Evolutionary conservation across 37 sponge, comb jelly and placozoan species (phyloP).

Genomic region (Spongilla lacustris): DNA sequence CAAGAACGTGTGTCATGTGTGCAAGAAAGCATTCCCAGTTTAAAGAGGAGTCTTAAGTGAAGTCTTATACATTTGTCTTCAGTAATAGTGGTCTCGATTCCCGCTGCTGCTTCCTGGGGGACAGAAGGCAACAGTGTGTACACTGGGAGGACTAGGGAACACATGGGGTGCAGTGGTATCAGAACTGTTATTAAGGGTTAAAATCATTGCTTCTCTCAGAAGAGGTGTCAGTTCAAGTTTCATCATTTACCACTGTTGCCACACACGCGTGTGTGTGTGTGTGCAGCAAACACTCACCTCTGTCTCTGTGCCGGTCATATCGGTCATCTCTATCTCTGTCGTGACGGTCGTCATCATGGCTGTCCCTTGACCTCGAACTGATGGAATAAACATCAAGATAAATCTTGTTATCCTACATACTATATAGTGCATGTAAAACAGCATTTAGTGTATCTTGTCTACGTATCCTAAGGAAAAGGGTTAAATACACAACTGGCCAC

Average conservation of each 20-base stretch:
- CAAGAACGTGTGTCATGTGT: too few relatives aligned
- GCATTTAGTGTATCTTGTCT: too few relatives aligned
- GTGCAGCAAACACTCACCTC: neutral
- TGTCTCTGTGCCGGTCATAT: neutral
- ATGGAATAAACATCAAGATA: too few relatives aligned
- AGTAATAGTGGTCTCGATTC: slow-evolving; percentile 6
- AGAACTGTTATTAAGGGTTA: neutral
- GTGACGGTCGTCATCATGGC: slow-evolving; percentile 17
- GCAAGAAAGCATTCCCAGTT: too few relatives aligned
- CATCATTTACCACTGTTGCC: neutral
- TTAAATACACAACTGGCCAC: too few relatives aligned
- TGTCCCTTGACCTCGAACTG: neutral
- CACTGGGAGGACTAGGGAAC: too few relatives aligned
- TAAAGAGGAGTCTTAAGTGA: neutral
- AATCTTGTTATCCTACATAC: too few relatives aligned
- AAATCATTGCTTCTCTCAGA: neutral
- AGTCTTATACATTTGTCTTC: neutral
- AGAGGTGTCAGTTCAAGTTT: neutral
- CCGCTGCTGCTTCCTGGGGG: neutral
- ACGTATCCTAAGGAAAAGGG: too few relatives aligned
- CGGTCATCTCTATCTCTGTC: slow-evolving; percentile 18
- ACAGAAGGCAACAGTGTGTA: too few relatives aligned
- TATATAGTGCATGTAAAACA: too few relatives aligned
- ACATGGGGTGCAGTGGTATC: neutral
- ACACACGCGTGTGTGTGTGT: too few relatives aligned